Evolutionary conservation across 2,888 invertebrate genomes (phyloP).

Genomic region (Hirtodrosophila duncani): DNA sequence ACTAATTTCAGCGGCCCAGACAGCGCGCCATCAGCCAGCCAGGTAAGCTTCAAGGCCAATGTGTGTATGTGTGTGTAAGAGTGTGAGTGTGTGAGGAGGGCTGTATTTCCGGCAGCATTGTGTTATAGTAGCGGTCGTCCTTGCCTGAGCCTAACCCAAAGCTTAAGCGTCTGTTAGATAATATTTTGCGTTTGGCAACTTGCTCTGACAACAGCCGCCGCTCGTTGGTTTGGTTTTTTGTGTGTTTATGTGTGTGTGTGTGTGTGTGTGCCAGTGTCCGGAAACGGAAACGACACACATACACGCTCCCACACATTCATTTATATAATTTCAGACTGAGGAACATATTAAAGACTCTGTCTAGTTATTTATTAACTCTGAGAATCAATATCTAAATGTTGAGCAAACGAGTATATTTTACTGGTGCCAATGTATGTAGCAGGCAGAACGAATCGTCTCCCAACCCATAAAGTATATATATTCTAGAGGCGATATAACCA

Average conservation of each 20-base stretch:
- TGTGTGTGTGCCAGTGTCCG: slow-evolving; percentile 25
- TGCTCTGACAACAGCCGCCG: slow-evolving; percentile 28
- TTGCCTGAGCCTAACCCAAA: slow-evolving; percentile 27
- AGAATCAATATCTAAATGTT: no score
- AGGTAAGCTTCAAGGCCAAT: slow-evolving; percentile 33
- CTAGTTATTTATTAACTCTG: slow-evolving; percentile 12
- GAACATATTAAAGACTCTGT: slow-evolving; percentile 12
- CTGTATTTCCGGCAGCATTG: slow-evolving; percentile 44
- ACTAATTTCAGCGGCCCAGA: slow-evolving; percentile 31
- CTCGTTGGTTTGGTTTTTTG: slow-evolving; percentile 37
- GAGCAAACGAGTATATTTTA: no score
- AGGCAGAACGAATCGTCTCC: no score
- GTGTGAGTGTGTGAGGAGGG: slow-evolving; percentile 4
- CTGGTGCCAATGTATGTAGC: no score
- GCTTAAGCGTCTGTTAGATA: slow-evolving; percentile 43
- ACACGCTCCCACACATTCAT: slow-evolving; percentile 10
- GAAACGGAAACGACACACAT: slow-evolving; percentile 51
- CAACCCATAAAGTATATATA: no score
- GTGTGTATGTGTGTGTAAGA: neutral
- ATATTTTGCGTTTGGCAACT: slow-evolving; percentile 57
- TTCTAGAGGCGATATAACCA: no score
- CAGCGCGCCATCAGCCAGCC: slow-evolving; percentile 10
- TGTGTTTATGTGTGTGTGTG: slow-evolving; percentile 5
- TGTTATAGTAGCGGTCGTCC: slow-evolving; percentile 29
- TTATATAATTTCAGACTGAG: neutral